Conservation (phyloP, 2,113 vertebrate genomes). For the Sisor rabdophorus region DNA sequence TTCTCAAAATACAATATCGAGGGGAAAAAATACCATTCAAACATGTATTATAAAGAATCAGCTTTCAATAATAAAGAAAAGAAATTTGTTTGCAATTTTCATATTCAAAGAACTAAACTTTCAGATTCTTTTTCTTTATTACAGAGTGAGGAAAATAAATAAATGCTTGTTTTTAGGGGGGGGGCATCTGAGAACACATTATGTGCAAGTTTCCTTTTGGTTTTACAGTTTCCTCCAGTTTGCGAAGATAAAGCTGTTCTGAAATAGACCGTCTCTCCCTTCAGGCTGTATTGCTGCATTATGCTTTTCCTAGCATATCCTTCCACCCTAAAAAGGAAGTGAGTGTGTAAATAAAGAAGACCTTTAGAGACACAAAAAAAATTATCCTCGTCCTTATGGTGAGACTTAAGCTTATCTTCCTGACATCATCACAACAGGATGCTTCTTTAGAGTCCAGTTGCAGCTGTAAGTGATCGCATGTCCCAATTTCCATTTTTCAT, state of each 20-base stretch:
- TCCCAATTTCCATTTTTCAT: neutral
- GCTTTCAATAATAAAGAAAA: too few species aligned
- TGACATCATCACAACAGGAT: neutral
- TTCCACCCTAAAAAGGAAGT: too few species aligned
- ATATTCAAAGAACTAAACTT: too few species aligned
- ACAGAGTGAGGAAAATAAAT: slow-evolving; percentile 5
- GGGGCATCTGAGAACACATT: neutral
- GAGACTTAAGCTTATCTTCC: slow-evolving; percentile 15
- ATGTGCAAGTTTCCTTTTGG: neutral
- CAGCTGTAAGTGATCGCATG: neutral
- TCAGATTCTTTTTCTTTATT: neutral
- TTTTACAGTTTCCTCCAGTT: neutral
- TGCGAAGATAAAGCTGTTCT: neutral
- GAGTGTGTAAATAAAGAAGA: neutral
- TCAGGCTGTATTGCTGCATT: neutral
- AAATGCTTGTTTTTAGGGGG: too few species aligned
- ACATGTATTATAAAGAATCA: too few species aligned
- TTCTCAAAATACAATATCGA: slow-evolving; percentile 8
- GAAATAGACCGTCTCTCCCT: neutral
- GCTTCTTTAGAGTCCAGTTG: neutral
- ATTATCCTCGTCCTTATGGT: slow-evolving; percentile 37
- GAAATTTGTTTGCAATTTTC: too few species aligned
- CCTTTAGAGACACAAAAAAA: neutral
- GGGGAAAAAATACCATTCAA: too few species aligned
- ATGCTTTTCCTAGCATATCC: neutral